Conservation (phyloP, 2,888 invertebrate genomes). For the Drosophila stalkeri region DNA sequence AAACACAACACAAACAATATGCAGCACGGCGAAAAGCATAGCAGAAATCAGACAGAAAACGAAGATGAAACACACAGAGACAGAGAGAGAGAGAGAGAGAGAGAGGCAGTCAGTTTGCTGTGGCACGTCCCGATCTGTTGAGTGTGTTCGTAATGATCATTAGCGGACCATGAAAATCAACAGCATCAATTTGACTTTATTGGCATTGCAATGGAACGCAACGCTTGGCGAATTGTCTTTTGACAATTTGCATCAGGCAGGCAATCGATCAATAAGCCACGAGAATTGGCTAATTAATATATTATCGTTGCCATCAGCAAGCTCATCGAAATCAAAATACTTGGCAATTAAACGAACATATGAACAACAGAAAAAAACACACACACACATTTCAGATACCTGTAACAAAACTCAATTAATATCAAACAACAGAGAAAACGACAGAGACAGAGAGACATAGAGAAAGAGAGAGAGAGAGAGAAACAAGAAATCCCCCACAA, state of each 20-base stretch:
- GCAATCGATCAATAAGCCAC: slow-evolving; percentile 68
- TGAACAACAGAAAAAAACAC: slow-evolving; percentile 29
- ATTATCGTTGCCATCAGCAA: slow-evolving; percentile 41
- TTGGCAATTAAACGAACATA: slow-evolving; percentile 61
- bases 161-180: slow-evolving; percentile 52
- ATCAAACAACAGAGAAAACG: slow-evolving; percentile 44
- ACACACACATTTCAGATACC: slow-evolving; percentile 16
- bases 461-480: not conserved
- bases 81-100: too few species aligned
- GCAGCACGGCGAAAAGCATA: slow-evolving; percentile 33
- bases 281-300: slow-evolving; percentile 74
- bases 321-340: slow-evolving; percentile 46
- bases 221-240: slow-evolving; percentile 34
- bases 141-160: slow-evolving; percentile 52
- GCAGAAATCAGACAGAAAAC: slow-evolving; percentile 33
- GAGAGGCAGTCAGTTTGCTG: slow-evolving; percentile 15
- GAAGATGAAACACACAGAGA: not conserved
- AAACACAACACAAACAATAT: slow-evolving; percentile 48
- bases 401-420: slow-evolving; percentile 71
- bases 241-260: slow-evolving; percentile 75
- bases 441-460: not conserved
- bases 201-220: slow-evolving; percentile 48
- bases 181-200: slow-evolving; percentile 60
- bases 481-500: slow-evolving; percentile 20
- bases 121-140: slow-evolving; percentile 50